Evolutionary conservation across 2,797 vertebrate species (phyloP), one percentile per base, ranked within the genome.

Genomic region (Melopsittacus undulatus): DNA sequence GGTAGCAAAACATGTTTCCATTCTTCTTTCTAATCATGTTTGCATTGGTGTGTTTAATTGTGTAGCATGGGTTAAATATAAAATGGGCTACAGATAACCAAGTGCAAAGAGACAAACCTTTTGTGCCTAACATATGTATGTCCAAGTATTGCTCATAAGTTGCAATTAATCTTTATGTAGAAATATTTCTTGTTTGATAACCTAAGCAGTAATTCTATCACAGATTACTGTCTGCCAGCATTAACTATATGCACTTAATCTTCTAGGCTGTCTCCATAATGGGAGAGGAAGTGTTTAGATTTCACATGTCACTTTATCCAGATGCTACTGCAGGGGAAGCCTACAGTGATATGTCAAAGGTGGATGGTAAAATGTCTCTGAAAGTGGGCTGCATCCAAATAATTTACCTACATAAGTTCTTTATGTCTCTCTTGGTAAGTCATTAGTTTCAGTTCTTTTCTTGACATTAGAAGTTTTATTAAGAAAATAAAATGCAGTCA

Each of bases 341-440:
- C 13, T 99, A 99, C 8, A 29, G 97, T 1, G 98, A 99, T 87
- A 98, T 98, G 89, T 98, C 98, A 72, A 98, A 97, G 64, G 98
- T 98, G 3, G 99, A 99, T n/a, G 99, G 99, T 59, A 97, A 93
- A 75, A 96, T 99, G 83, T 98, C 98, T 94, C 98, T 99, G 57
- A 99, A 98, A 52, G 98, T 99, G 86, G 99, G 99, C 96, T 99
- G 99, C 96, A 98, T 99, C 95, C 99, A 98, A 87, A 98, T 99
- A 85, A 98, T 99, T 74, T 99, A 99, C 93, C 97, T 99, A 54
- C 99, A 99, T 97, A 98, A 98, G 92, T 99, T 99, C 95, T 96
- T 99, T 89, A 98, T 98, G 98, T 98, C 98, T 75, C 97, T 99
- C 68, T 94, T 99, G 99, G 99, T 99, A 97, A 98, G 99, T 27